A percentile compares a stretch with the other conserved stretches of the same genome.
These are phyloP conservation scores for Pantherophis vulpinus DNA, from an alignment of 2,797 vertebrate species.

Conservation along the genomic window DNA sequence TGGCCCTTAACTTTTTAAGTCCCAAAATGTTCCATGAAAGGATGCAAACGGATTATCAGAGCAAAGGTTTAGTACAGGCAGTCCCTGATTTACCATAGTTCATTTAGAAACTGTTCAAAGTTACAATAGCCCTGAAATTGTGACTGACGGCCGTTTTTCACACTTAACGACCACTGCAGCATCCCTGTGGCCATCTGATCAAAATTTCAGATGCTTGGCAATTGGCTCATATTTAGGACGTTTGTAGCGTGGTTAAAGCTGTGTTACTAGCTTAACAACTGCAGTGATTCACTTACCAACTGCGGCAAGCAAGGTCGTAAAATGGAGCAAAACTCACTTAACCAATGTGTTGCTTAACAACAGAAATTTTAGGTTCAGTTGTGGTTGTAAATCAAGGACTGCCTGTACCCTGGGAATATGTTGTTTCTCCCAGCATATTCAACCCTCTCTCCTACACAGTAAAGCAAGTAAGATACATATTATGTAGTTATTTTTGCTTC, in stretches of 20 bases:
- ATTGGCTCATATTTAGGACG: background rate
- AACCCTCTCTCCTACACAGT: background rate
- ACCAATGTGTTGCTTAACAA: background rate
- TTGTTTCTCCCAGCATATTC: background rate
- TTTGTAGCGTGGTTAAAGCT: too few species aligned
- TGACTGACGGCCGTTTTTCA: background rate
- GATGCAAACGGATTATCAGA: background rate
- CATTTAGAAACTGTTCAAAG: background rate
- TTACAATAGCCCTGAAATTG: background rate
- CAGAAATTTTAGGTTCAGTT: background rate
- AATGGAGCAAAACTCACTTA: background rate
- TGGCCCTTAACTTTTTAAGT: background rate
- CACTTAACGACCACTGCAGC: background rate
- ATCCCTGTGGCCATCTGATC: accelerated
- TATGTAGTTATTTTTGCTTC: background rate
- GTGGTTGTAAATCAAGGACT: too few species aligned
- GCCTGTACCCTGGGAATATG: too few species aligned
- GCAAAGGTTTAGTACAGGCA: background rate
- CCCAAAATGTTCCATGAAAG: background rate
- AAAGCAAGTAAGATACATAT: background rate
- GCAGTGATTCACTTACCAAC: background rate
- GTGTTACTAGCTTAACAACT: background rate
- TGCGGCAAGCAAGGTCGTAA: background rate
- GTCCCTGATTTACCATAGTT: background rate
- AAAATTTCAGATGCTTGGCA: background rate